phyloP scores from a whole-genome alignment of 2,797 vertebrate genomes.

The Ptychobarbus kaznakovi region DNA sequence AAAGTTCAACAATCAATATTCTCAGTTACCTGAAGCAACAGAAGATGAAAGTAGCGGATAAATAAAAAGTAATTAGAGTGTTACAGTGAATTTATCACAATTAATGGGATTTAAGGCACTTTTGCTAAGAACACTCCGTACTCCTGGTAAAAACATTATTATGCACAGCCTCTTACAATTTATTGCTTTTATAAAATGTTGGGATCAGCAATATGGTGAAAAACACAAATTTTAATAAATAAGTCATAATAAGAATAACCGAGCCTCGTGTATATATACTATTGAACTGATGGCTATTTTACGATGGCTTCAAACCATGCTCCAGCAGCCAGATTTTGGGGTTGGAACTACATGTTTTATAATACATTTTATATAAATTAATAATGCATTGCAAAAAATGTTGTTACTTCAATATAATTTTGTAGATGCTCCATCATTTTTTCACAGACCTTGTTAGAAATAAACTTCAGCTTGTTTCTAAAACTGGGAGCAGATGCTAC shows the following conservation, averaged over 20 bases:
- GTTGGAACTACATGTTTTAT: not conserved
- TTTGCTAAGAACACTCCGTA: not conserved
- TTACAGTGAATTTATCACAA: slow-evolving; percentile 1
- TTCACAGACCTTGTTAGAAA: not conserved
- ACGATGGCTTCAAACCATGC: not conserved
- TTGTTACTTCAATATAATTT: not conserved
- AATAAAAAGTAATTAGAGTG: not conserved
- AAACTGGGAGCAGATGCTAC: not conserved
- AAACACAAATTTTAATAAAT: not conserved
- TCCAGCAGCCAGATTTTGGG: not conserved
- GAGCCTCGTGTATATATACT: not conserved
- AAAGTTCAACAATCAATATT: not conserved
- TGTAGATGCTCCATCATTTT: not conserved
- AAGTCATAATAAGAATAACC: not conserved
- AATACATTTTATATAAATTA: not conserved
- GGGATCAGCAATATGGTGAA: not conserved
- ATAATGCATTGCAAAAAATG: not conserved
- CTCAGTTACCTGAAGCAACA: not conserved
- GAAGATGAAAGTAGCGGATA: not conserved
- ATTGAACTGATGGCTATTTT: not conserved
- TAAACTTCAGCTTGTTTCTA: not conserved
- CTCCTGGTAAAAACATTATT: not conserved
- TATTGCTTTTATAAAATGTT: slow-evolving; percentile 1
- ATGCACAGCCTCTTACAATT: not conserved
- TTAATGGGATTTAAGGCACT: not conserved